Conservation (phyloP, 1,140 invertebrate species). For the Idris sp. region DNA sequence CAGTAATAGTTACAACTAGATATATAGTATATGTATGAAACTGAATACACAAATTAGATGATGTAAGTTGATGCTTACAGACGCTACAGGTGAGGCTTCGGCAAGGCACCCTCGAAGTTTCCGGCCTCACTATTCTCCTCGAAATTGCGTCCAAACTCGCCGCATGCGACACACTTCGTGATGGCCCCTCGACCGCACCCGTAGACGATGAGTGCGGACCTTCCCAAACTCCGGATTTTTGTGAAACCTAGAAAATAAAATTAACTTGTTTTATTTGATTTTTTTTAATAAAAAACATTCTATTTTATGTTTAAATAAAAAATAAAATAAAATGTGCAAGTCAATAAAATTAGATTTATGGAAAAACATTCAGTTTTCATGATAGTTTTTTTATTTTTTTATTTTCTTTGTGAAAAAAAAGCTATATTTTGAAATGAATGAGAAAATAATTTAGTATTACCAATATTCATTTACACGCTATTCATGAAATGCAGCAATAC, state of each 20-base stretch:
- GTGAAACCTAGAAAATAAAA: slow-evolving; percentile 73
- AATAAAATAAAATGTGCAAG: too few species aligned
- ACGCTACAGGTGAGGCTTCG: slow-evolving; percentile 80
- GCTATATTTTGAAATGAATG: too few species aligned
- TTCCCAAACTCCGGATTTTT: slow-evolving; percentile 75
- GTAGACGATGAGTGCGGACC: slow-evolving; percentile 70
- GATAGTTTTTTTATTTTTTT: too few species aligned
- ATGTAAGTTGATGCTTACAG: slow-evolving; percentile 76
- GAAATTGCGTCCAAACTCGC: slow-evolving; percentile 80
- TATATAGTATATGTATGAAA: slow-evolving; percentile 11
- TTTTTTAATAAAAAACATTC: too few species aligned
- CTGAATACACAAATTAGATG: slow-evolving; percentile 32
- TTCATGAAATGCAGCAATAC: too few species aligned
- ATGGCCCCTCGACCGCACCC: slow-evolving; percentile 70
- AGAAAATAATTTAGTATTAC: too few species aligned
- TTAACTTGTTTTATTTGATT: too few species aligned
- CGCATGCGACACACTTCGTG: slow-evolving; percentile 78
- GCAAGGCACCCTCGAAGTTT: slow-evolving; percentile 72
- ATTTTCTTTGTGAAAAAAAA: too few species aligned
- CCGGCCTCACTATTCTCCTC: slow-evolving; percentile 75
- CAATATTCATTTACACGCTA: too few species aligned
- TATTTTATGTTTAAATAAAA: too few species aligned
- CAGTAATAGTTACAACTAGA: slow-evolving; percentile 16
- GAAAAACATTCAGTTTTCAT: too few species aligned
- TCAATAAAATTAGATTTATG: too few species aligned